phyloP scores from a whole-genome alignment of 2,113 vertebrate species.

The Oxyruncus cristatus region DNA sequence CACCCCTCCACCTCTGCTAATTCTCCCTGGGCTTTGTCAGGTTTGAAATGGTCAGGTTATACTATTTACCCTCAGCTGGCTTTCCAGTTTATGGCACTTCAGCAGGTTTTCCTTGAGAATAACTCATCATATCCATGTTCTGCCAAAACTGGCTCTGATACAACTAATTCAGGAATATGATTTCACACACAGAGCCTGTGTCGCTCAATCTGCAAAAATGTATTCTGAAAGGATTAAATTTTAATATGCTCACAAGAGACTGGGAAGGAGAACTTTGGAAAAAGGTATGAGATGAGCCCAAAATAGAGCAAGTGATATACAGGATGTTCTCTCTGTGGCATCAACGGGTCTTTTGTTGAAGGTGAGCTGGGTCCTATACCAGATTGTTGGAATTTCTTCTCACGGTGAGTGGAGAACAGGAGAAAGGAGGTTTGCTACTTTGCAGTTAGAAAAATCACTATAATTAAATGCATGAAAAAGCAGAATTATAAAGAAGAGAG shows the following conservation, averaged over 20 bases:
- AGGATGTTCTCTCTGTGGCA: background rate
- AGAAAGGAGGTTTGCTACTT: background rate
- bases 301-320: background rate
- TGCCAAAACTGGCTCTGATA: background rate
- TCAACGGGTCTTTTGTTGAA: background rate
- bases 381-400: background rate
- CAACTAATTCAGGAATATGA: background rate
- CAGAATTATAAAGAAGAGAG: background rate
- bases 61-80: background rate
- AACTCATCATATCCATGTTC: background rate
- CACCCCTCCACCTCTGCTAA: background rate
- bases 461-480: slow-evolving; percentile 12
- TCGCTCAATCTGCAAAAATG: background rate
- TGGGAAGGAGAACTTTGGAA: background rate
- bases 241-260: background rate
- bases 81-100: background rate
- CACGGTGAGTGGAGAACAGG: background rate
- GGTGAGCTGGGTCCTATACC: background rate
- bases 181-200: background rate
- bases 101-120: background rate
- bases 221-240: background rate
- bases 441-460: background rate
- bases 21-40: background rate
- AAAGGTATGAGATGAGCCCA: background rate
- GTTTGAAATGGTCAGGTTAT: background rate